These are phyloP conservation scores for Cliona cf. orientalis DNA, from an alignment of 37 sponge, comb jelly and placozoan species.

Conservation along the genomic window DNA sequence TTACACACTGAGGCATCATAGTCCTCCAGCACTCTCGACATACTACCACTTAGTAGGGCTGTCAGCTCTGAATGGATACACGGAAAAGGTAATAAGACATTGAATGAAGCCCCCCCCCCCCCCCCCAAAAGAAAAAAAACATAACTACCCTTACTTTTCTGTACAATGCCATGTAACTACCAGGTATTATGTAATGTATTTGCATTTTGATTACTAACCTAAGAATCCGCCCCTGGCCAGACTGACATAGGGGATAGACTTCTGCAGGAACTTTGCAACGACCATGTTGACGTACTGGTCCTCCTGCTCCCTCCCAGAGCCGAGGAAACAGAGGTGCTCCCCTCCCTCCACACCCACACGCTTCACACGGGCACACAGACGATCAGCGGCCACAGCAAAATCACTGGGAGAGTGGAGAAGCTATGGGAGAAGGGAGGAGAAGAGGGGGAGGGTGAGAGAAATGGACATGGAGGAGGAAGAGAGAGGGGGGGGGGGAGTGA, in stretches of 20 bases:
- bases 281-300: conserved; percentile 96
- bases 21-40: conserved; percentile 58
- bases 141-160: background rate
- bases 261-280: conserved; percentile 93
- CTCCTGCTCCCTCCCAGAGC: conserved; percentile 89
- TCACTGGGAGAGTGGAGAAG: conserved; percentile 79
- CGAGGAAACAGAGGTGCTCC: conserved; percentile 90
- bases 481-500: background rate
- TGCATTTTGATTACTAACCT: conserved; percentile 67
- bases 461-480: background rate
- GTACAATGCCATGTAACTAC: background rate
- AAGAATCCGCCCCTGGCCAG: conserved; percentile 80
- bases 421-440: conserved; percentile 8
- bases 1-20: conserved; percentile 51
- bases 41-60: background rate
- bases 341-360: conserved; percentile 50
- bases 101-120: background rate
- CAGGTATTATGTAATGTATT: background rate
- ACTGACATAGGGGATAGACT: conserved; percentile 74
- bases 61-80: background rate
- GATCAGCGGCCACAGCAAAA: conserved; percentile 70
- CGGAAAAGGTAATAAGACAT: background rate
- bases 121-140: background rate
- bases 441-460: background rate
- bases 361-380: conserved; percentile 64